phyloP scores from a whole-genome alignment of 2,113 vertebrate genomes.

The Chaenocephalus aceratus region DNA sequence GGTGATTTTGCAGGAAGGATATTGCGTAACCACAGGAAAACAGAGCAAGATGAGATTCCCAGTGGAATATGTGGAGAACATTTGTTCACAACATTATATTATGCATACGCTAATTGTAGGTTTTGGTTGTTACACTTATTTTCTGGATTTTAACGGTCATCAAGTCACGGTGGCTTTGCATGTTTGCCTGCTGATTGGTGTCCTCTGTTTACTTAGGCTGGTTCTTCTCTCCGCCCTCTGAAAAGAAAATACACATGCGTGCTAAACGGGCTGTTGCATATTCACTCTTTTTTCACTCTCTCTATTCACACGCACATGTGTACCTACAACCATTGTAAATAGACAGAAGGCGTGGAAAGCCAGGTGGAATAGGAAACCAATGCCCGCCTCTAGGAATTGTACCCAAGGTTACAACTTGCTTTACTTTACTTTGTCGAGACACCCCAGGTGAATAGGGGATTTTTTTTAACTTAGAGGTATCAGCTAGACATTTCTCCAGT shows the following conservation, averaged over 20 bases:
- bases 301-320: constrained; percentile 16
- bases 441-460: too few relatives aligned
- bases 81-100: constrained; percentile 35
- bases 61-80: background rate
- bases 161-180: background rate
- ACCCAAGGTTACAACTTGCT: background rate
- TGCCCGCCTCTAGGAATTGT: constrained; percentile 48
- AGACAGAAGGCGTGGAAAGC: constrained; percentile 62
- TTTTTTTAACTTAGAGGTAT: too few relatives aligned
- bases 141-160: too few relatives aligned
- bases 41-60: constrained; percentile 30
- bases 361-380: constrained; percentile 51
- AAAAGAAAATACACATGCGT: background rate
- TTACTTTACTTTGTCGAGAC: too few relatives aligned
- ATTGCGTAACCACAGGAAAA: constrained; percentile 47
- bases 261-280: background rate
- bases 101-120: background rate
- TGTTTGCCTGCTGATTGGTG: background rate
- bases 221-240: constrained; percentile 10
- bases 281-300: background rate
- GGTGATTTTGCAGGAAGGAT: constrained; percentile 26
- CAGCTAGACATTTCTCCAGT: too few relatives aligned
- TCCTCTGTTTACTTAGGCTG: constrained; percentile 40
- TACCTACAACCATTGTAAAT: constrained; percentile 4
- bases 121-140: background rate